phyloP scores from a whole-genome alignment of 2,797 vertebrate species.

The Capromys pilorides region DNA sequence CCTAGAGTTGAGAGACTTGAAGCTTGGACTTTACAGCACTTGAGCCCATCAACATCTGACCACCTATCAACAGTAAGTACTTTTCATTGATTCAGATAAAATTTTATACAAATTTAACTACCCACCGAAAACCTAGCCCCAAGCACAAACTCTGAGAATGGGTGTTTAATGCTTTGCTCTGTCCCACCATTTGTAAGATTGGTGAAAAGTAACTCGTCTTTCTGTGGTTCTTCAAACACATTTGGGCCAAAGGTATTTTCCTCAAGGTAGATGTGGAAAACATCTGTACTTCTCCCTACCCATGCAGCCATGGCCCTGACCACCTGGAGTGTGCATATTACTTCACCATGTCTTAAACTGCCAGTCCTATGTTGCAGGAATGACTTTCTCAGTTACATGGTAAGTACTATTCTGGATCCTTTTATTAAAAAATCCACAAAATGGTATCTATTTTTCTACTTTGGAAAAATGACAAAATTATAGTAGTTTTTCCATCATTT shows the following conservation, averaged over 20 bases:
- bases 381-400: conserved; percentile 58
- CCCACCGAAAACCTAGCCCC: background rate
- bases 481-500: conserved; percentile 69
- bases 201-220: background rate
- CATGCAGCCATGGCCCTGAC: background rate
- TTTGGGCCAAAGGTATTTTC: background rate
- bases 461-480: conserved; percentile 73
- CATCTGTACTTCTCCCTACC: background rate
- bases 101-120: background rate
- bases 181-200: background rate
- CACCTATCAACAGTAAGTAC: background rate
- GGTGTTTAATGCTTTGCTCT: conserved; percentile 14
- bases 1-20: background rate
- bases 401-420: conserved; percentile 57
- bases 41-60: background rate
- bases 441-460: conserved; percentile 67
- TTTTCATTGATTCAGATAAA: background rate
- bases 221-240: background rate
- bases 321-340: background rate
- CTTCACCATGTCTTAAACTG: background rate
- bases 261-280: background rate
- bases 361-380: background rate
- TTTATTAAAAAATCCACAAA: conserved; percentile 57
- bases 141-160: background rate
- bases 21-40: background rate